Evolutionary conservation across 2,113 vertebrate species (phyloP).

Genomic region (Trinectes maculatus): DNA sequence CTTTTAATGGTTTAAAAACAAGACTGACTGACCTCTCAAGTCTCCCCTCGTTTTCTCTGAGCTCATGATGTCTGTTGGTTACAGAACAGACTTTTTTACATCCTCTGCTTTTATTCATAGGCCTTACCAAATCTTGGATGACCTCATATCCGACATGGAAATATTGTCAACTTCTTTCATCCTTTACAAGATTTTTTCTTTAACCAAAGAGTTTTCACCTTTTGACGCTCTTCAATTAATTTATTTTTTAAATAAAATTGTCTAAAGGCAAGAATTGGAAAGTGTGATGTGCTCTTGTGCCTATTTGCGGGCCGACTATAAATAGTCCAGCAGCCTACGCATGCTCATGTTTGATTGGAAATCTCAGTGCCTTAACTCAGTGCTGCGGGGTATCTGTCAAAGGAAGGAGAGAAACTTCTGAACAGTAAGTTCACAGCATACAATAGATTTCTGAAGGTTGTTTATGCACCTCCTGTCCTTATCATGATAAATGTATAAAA

Average conservation of each 20-base stretch:
- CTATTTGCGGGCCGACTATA: slow-evolving; percentile 83
- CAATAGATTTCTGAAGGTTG: slow-evolving; percentile 2
- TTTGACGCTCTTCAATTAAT: slow-evolving; percentile 14
- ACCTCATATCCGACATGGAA: slow-evolving; percentile 27
- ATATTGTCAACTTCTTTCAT: not conserved
- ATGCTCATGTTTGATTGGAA: slow-evolving; percentile 84
- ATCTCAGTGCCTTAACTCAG: slow-evolving; percentile 73
- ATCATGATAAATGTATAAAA: not conserved
- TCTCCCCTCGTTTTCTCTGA: not conserved
- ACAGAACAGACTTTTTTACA: slow-evolving; percentile 11
- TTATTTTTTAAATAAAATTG: slow-evolving; percentile 31
- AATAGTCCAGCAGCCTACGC: slow-evolving; percentile 76
- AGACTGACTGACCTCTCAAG: not conserved
- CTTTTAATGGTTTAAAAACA: not conserved
- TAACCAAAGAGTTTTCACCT: not conserved
- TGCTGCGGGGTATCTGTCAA: slow-evolving; percentile 68
- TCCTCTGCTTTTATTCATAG: slow-evolving; percentile 12
- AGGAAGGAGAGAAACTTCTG: slow-evolving; percentile 67
- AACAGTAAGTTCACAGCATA: slow-evolving; percentile 67
- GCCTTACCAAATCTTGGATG: slow-evolving; percentile 13
- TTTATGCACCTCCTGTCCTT: not conserved
- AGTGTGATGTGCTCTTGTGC: slow-evolving; percentile 75
- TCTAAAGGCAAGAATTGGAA: slow-evolving; percentile 68
- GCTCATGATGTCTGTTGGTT: not conserved
- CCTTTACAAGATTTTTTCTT: not conserved